Base-by-base conservation (phyloP, 1,140 invertebrate genomes). In the Latrodectus geometricus region DNA sequence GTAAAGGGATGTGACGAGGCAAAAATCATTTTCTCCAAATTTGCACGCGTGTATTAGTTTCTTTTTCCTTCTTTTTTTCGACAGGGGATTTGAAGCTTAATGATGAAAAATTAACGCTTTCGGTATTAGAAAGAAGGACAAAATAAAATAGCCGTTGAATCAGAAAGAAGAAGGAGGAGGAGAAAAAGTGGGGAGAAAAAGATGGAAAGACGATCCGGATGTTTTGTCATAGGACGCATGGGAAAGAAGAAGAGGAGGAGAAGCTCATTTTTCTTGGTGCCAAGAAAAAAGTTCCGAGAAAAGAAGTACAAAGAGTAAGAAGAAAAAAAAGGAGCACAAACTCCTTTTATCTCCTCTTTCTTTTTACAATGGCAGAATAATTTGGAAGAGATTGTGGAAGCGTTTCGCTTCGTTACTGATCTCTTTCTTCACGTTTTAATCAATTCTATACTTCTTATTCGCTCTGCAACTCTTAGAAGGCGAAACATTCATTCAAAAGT, bases 381-480 rank as follows among this genome's bases (percentile, higher is more conserved):
- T 86, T 86, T 86, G 35, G 84, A 77, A 35, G 61, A 78, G 84
- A 79, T 86, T 86, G 73, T 85, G 82, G 66, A 77, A 69, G 21
- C 66, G 73, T 68, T 72, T 78, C 76, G 84, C 35, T 76, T 86
- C 75, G 84, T 72, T 86, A 65, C 84, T 48, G 74, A 56, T 84
- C 61, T 84, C 74, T 84, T 54, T 84, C 74, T 76, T 48, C 61
- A 49, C 72, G 20, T 84, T 21, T 84, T 84, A 84, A 84, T 84
- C 82, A 84, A 84, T 84, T 84, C 82, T 70, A 54, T 49, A 73
- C 69, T 84, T 84, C 82, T 66, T 35, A 69, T 84, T 84, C 73
- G 61, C 61, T 65, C 54, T 61, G n/a, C 15, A 75, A 52, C 21
- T 61, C 54, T 61, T 17, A 11, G 35, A 35, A 35, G 35, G 35